phyloP scores from a whole-genome alignment of 2,113 vertebrate genomes.

The Lynx canadensis region DNA sequence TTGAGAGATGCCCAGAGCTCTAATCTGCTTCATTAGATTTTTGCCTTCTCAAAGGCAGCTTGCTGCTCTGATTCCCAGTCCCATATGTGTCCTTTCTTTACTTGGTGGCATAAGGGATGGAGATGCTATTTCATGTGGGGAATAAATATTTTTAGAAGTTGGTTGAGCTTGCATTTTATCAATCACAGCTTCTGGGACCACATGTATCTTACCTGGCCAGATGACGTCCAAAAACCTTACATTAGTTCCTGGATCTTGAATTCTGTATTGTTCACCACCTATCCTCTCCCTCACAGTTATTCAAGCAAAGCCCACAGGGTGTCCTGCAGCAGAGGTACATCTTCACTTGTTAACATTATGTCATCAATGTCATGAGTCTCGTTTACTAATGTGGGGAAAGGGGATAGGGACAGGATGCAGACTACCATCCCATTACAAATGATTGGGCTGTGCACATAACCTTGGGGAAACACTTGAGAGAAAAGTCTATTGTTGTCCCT shows the following conservation, averaged over 20 bases:
- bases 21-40: background rate
- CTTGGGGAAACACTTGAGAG: background rate
- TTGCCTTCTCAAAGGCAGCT: background rate
- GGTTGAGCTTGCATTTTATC: background rate
- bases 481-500: background rate
- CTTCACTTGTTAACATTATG: background rate
- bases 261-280: background rate
- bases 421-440: background rate
- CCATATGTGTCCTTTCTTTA: background rate
- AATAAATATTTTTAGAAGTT: background rate
- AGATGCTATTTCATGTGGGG: background rate
- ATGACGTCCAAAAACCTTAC: background rate
- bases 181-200: background rate
- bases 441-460: background rate
- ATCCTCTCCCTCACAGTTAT: background rate
- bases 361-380: background rate
- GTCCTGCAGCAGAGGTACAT: background rate
- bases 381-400: background rate
- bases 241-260: background rate
- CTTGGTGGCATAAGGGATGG: background rate
- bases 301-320: background rate
- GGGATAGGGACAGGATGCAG: background rate
- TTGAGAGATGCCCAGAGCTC: background rate
- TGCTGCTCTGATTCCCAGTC: background rate
- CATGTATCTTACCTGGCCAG: background rate